Conservation (phyloP, 1,140 invertebrate genomes). For the Plectrocnemia conspersa region DNA sequence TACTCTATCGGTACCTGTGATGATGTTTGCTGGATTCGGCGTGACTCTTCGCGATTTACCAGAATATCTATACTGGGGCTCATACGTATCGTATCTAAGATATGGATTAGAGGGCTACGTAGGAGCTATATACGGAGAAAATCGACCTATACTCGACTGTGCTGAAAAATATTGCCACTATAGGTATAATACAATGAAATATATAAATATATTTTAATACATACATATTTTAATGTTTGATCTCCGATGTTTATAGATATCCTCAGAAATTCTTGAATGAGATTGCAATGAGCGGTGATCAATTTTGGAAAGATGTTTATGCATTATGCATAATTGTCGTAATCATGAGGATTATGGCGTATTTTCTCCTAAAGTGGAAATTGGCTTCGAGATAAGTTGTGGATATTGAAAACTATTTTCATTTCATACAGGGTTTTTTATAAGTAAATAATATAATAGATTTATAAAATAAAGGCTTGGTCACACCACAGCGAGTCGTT, state of each 20-base stretch:
- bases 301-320: constrained; percentile 78
- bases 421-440: neutral
- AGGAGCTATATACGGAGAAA: constrained; percentile 75
- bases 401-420: neutral
- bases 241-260: constrained; percentile 47
- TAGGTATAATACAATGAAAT: constrained; percentile 40
- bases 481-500: neutral
- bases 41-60: constrained; percentile 73
- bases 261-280: constrained; percentile 70
- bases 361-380: constrained; percentile 76
- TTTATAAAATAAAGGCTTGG: neutral
- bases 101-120: constrained; percentile 84
- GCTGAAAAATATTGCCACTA: constrained; percentile 69
- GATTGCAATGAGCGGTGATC: constrained; percentile 72
- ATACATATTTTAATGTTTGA: constrained; percentile 6
- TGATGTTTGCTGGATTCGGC: constrained; percentile 85
- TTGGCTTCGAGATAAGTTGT: constrained; percentile 60
- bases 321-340: constrained; percentile 68
- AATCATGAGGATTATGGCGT: constrained; percentile 67
- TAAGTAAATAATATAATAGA: neutral
- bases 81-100: constrained; percentile 79
- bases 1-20: constrained; percentile 72
- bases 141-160: constrained; percentile 62
- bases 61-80: constrained; percentile 78
- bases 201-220: neutral